Conservation (phyloP, 2,797 vertebrate genomes). For the Labroides dimidiatus region DNA sequence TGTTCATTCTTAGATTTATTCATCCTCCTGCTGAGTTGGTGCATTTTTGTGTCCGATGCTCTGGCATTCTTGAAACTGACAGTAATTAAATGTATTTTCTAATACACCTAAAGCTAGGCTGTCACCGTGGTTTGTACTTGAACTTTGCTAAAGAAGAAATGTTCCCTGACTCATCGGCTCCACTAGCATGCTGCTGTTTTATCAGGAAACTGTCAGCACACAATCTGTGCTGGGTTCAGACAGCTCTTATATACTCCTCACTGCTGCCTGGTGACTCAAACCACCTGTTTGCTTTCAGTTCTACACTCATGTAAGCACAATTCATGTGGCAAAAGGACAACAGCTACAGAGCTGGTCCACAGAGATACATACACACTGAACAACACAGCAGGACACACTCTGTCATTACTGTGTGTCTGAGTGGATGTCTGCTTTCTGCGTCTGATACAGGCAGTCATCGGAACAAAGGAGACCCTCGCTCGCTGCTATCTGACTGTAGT, state of each 20-base stretch:
- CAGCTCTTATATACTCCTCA: slow-evolving; percentile 30
- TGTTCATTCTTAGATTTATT: slow-evolving; percentile 2
- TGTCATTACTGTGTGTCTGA: not conserved
- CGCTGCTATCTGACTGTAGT: slow-evolving; percentile 65
- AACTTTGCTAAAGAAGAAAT: slow-evolving; percentile 29
- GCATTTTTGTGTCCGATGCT: not conserved
- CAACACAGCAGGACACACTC: not conserved
- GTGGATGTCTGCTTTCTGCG: slow-evolving; percentile 11
- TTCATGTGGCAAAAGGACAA: not conserved
- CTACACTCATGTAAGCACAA: not conserved
- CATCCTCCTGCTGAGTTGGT: not conserved
- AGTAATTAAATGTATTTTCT: slow-evolving; percentile 26
- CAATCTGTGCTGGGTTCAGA: slow-evolving; percentile 32
- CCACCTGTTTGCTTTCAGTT: slow-evolving; percentile 29
- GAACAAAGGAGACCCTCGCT: slow-evolving; percentile 64
- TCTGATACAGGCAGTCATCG: slow-evolving; percentile 30
- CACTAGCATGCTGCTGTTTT: slow-evolving; percentile 28
- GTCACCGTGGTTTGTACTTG: slow-evolving; percentile 23
- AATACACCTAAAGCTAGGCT: slow-evolving; percentile 13
- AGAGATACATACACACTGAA: slow-evolving; percentile 15
- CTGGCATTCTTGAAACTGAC: slow-evolving; percentile 6
- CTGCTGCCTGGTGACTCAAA: slow-evolving; percentile 38
- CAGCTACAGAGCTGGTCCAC: not conserved
- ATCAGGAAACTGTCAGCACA: slow-evolving; percentile 30
- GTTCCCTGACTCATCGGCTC: slow-evolving; percentile 31